Base-by-base conservation (phyloP, 2,113 vertebrate species). In the Shinisaurus crocodilurus region DNA sequence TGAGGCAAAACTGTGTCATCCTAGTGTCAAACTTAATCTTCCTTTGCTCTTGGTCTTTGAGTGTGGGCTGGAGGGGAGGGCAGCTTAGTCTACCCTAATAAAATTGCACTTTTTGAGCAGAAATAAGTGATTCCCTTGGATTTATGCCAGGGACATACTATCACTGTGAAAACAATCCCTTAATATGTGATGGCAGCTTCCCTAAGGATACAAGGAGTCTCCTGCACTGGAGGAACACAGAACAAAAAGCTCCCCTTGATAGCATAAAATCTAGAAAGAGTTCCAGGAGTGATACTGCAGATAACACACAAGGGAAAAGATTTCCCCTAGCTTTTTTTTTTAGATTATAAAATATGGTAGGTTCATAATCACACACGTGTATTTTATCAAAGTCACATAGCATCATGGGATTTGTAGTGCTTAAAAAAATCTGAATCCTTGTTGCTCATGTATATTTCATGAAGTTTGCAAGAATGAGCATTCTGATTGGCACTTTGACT, bases 21-120 rank as follows among this genome's bases (percentile, higher is more conserved):
- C 45, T 82, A 4, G 50, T 82, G 87, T 88, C 77, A 88, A 70
- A 70, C 25, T 29, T 70, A 54, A 88, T 88, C 23, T 70, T 69
- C 45, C 6, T 82, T 82, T 54, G 63, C 57, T 45, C 48, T 20
- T 81, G n/a, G 34, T 81, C 45, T 69, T 81, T 69, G 45, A 50
- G 32, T 81, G 65, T 81, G 43, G n/a, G n/a, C 27, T 57, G 77
- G 48, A 20, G 77, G n/a, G 48, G 50, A 81, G 18, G 34, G 23
- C 34, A 57, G 1, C 37, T 27, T 70, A 88, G 48, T 37, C 12
- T 60, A 57, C 20, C 37, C 48, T 54, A 82, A 70, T 88, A 70
- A 72, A 29, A 82, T 34, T 81, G 43, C 34, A 75, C 12, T 37
- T 70, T 75, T 86, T 75, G 85, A 75, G n/a, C 70, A 86, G 70